Evolutionary conservation across 1,140 invertebrate genomes (phyloP), one percentile per base, ranked within the genome.

Genomic region (Hyles euphorbiae): DNA sequence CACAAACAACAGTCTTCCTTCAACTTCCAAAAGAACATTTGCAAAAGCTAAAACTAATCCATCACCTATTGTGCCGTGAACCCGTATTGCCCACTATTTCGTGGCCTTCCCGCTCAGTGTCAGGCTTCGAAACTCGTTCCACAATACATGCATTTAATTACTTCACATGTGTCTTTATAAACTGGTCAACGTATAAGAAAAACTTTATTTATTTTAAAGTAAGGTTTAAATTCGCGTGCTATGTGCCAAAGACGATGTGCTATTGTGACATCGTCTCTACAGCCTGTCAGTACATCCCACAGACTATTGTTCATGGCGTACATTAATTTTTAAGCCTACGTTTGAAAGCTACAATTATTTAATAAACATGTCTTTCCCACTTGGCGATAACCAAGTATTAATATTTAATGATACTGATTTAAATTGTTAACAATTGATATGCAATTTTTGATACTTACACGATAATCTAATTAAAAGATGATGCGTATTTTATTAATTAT

Each of bases 281-380:
- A 59, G 36, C 65, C 53, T 58, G 61, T 68, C 56, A 65, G 65
- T 56, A 60, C 57, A 61, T 74, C 76, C 73, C 70, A 78, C 71
- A 61, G 67, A 44, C 73, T 58, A 76, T 76, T 78, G 73, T 78
- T 69, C 60, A 55, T 63, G 53, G 53, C 43, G 9, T 40, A 60
- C 34, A 62, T 53, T 56, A 53, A 65, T 64, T 58, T 64, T 56
- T 57, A 58, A 36, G 45, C 61, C 60, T 53, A 64, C 64, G 46
- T 40, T 40, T 40, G 36, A 40, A 40, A 40, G 36, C 36, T 40
- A 40, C 36, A 40, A 40, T 40, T 40, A 40, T 40, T 40, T 8
- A 40, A 40, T 40, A 40, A 40, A 8, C 36, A 40, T n/a, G 58
- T 9, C 36, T 40, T 40, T 40, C 36, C 8, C 8, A 40, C 8